Evolutionary conservation across 2,888 invertebrate genomes (phyloP).

Genomic region (Pollenia angustigena): DNA sequence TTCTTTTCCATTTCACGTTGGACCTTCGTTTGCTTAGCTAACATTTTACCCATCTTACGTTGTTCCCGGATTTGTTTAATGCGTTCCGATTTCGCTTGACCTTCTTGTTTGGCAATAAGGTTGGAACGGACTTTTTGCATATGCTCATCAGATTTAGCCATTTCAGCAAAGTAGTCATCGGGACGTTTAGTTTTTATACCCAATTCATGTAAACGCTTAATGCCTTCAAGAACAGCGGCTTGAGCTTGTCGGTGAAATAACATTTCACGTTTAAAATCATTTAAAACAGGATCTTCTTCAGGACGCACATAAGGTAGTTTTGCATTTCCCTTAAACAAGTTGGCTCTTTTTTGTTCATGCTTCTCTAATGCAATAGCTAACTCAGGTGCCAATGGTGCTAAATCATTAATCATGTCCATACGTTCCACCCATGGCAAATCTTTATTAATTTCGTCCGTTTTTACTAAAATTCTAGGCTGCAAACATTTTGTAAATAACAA

Average conservation of each 20-base stretch:
- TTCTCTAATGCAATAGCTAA: conserved; percentile 90
- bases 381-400: conserved; percentile 94
- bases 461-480: conserved; percentile 86
- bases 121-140: conserved; percentile 97
- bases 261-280: conserved; percentile 97
- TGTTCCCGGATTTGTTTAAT: conserved; percentile 95
- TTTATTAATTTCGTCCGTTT: conserved; percentile 89
- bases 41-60: conserved; percentile 96
- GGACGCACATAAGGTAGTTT: conserved; percentile 88
- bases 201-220: conserved; percentile 90
- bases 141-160: conserved; percentile 98
- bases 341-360: conserved; percentile 89
- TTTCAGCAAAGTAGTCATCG: conserved; percentile 99
- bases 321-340: conserved; percentile 88
- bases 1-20: conserved; percentile 96
- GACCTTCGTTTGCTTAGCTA: conserved; percentile 92
- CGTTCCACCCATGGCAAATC: conserved; percentile 94
- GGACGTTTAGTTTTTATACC: conserved; percentile 93
- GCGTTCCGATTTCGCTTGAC: conserved; percentile 94
- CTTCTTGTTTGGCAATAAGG: conserved; percentile 92
- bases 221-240: conserved; percentile 91
- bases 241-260: conserved; percentile 94
- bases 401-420: conserved; percentile 90
- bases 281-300: conserved; percentile 90
- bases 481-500: conserved; percentile 40